Evolutionary conservation across 2,888 invertebrate species (phyloP).

Genomic region (Chrysopilus asiliformis): DNA sequence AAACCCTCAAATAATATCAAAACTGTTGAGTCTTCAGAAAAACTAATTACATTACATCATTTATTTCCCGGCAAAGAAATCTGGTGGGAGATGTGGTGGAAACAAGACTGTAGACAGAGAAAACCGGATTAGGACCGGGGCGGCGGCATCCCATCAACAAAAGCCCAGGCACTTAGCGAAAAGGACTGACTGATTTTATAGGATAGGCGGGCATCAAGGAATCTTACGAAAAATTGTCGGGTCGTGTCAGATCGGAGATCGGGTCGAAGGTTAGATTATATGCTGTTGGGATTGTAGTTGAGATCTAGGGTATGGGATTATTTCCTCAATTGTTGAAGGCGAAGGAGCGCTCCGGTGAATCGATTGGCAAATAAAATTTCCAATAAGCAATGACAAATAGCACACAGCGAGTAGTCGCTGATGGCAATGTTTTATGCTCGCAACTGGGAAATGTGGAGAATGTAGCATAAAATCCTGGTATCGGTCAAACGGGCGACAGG

Average conservation of each 20-base stretch:
- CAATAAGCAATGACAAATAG: constrained; percentile 14
- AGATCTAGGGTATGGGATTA: too few species aligned
- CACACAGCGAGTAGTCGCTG: constrained; percentile 7
- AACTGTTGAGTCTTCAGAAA: constrained; percentile 14
- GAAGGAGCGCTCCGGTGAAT: too few species aligned
- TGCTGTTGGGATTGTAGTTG: too few species aligned
- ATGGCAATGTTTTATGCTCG: constrained; percentile 4
- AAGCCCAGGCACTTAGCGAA: too few species aligned
- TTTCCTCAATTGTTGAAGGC: too few species aligned
- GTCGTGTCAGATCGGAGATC: too few species aligned
- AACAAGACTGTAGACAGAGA: neutral
- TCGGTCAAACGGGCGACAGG: too few species aligned
- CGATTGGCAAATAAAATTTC: constrained; percentile 12
- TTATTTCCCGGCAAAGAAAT: constrained; percentile 10
- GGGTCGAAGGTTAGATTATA: too few species aligned
- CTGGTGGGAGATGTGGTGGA: neutral
- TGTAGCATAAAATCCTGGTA: neutral
- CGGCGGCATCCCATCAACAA: too few species aligned
- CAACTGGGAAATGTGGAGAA: constrained; percentile 1
- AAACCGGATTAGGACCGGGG: neutral
- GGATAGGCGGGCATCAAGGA: too few species aligned
- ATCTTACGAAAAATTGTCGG: too few species aligned
- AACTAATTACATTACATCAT: constrained; percentile 15
- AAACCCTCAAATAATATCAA: constrained; percentile 10
- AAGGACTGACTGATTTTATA: too few species aligned